phyloP scores from a whole-genome alignment of 2,888 invertebrate genomes.

The Spilosoma lubricipeda region DNA sequence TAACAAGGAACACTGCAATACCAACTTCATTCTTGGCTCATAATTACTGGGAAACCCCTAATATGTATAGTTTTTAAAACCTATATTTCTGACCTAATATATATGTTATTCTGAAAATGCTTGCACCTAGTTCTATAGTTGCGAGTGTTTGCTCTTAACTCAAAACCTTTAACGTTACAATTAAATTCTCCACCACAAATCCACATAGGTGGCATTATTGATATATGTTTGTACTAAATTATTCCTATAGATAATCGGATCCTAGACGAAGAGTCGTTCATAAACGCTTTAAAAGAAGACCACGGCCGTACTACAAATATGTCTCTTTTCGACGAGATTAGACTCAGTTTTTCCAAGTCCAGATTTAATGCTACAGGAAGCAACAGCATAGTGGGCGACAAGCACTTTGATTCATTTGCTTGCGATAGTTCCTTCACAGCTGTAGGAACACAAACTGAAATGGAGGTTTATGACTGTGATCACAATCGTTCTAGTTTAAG shows the following conservation, averaged over 20 bases:
- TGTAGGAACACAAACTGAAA: slow-evolving; percentile 53
- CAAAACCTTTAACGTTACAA: background rate
- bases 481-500: slow-evolving; percentile 23
- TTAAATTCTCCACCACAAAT: background rate
- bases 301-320: slow-evolving; percentile 75
- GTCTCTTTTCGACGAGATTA: slow-evolving; percentile 79
- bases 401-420: slow-evolving; percentile 42
- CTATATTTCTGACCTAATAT: background rate
- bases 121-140: too few species aligned
- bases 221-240: slow-evolving; percentile 8
- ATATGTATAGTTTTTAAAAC: background rate
- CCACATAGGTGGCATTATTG: background rate
- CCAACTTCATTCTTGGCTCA: background rate
- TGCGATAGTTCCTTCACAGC: slow-evolving; percentile 45
- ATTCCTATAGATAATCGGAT: slow-evolving; percentile 68
- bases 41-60: background rate
- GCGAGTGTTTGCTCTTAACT: background rate
- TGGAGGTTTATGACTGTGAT: slow-evolving; percentile 21
- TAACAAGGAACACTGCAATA: background rate
- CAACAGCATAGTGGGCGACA: slow-evolving; percentile 48
- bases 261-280: slow-evolving; percentile 77
- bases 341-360: slow-evolving; percentile 74
- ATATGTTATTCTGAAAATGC: background rate
- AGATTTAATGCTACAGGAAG: slow-evolving; percentile 55
- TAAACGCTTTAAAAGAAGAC: slow-evolving; percentile 71